A percentile compares a stretch with the other conserved stretches of the same genome.
These are phyloP conservation scores for Mesocentrotus franciscanus DNA, from an alignment of 53 echinoderm and acorn worm genomes.

Conservation along the genomic window DNA sequence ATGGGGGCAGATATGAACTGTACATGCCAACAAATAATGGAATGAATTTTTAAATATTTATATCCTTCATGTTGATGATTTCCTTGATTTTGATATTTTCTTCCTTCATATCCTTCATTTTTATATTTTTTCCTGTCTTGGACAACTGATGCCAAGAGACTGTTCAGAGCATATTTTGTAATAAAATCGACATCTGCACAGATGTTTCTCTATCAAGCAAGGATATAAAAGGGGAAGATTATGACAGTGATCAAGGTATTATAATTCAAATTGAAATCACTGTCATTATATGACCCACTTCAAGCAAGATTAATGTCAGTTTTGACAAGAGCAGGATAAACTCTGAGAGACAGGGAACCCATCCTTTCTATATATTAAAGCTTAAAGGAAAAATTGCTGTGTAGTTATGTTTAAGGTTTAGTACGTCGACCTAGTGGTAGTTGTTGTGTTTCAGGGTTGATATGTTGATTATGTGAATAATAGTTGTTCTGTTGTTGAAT, in stretches of 20 bases:
- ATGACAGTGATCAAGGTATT: background rate
- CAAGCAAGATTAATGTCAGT: conserved; percentile 44
- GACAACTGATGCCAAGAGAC: background rate
- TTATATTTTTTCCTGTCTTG: background rate
- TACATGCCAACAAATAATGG: no score
- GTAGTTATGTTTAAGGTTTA: background rate
- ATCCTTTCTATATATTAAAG: background rate
- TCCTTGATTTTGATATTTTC: no score
- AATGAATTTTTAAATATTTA: no score
- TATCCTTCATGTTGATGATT: no score
- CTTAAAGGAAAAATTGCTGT: background rate
- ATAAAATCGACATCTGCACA: conserved; percentile 3
- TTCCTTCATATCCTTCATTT: background rate
- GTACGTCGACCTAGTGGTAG: no score
- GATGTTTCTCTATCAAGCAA: background rate
- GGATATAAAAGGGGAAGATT: background rate
- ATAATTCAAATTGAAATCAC: conserved; percentile 43
- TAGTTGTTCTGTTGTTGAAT: background rate
- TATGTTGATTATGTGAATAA: background rate
- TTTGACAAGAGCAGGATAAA: conserved; percentile 45
- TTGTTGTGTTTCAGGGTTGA: background rate
- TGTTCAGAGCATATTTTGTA: background rate
- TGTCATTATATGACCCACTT: conserved; percentile 43
- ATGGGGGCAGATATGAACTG: no score
- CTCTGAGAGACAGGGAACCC: conserved; percentile 1